Base-by-base conservation (phyloP, 2,797 vertebrate species). In the Austrolebias charrua region DNA sequence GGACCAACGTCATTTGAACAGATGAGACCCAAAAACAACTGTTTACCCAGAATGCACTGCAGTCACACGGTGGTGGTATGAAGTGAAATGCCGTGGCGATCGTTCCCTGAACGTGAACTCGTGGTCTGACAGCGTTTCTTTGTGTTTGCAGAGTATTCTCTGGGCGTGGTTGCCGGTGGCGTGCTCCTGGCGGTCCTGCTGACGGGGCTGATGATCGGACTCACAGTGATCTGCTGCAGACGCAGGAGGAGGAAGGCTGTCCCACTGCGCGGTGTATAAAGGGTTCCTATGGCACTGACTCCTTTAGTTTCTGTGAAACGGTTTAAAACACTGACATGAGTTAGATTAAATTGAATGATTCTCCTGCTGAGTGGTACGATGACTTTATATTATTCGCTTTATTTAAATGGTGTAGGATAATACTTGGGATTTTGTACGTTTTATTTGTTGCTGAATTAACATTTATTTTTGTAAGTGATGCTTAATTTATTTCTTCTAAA, bases 271-370 rank as follows among this genome's bases (percentile, higher is more conserved):
- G 28, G 18, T 7, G 65, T 70, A 70, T 82, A 85, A 75, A 66
- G 1, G 14, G 15, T 44, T 44, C 43, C 43, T 44, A n/a, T 44
- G 43, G 43, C 15, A 44, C 40, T 10, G n/a, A 10, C 3, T 48
- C 49, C 16, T 75, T 72, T 76, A 77, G 93, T 96, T 95, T 95
- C 94, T 93, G 44, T 94, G 95, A 96, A 95, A 95, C 94, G 81
- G 38, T 59, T 78, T 4, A 14, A 15, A 42, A 42, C 40, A 24
- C 24, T 24, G 24, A 24, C 24, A 24, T 24, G 24, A 24, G 24
- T 24, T 24, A 24, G 24, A 24, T 24, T 24, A 24, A 24, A 24
- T 24, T 24, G 1, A 24, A 24, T 24, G 24, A 24, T 24, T 24
- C 24, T 24, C 28, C 4, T 60, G 62, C 65, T 79, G 51, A 78